phyloP scores from a whole-genome alignment of 2,888 invertebrate genomes.

The Coleophora flavipennella region DNA sequence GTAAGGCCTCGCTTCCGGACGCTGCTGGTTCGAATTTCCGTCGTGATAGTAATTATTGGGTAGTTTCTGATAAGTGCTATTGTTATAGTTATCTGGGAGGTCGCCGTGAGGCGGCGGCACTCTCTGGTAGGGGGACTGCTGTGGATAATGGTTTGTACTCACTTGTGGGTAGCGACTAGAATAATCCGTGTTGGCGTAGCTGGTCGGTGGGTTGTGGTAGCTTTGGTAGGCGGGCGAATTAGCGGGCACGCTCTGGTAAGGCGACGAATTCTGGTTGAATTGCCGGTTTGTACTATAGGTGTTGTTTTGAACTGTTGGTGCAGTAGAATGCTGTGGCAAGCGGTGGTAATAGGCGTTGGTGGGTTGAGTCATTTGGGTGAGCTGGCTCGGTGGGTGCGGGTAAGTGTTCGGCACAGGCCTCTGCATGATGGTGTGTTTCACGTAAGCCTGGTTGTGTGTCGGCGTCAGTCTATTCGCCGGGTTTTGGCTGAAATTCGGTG shows the following conservation, averaged over 20 bases:
- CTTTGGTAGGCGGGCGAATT: conserved; percentile 59
- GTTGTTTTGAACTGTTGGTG: conserved; percentile 27
- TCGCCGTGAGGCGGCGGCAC: conserved; percentile 74
- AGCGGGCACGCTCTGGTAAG: conserved; percentile 65
- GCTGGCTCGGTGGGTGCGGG: conserved; percentile 49
- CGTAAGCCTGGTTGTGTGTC: conserved; percentile 41
- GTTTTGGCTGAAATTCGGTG: conserved; percentile 58
- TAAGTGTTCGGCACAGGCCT: conserved; percentile 51
- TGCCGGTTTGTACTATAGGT: conserved; percentile 41
- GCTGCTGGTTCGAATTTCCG: conserved; percentile 31
- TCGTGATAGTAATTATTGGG: conserved; percentile 51
- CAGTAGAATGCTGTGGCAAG: conserved; percentile 39
- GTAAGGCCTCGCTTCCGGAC: conserved; percentile 44
- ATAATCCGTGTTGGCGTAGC: conserved; percentile 59
- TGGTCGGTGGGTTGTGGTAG: conserved; percentile 68
- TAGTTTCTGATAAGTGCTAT: conserved; percentile 49
- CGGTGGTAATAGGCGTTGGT: conserved; percentile 59
- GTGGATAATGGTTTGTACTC: conserved; percentile 40
- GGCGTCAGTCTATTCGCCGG: conserved; percentile 56
- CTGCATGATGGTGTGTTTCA: conserved; percentile 44
- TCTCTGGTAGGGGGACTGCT: conserved; percentile 71
- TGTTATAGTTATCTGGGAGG: conserved; percentile 47
- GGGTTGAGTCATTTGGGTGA: conserved; percentile 42
- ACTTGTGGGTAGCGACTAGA: conserved; percentile 64
- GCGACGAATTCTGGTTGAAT: conserved; percentile 38